phyloP scores from a whole-genome alignment of 2,888 invertebrate genomes.

The Synergus japonicus region DNA sequence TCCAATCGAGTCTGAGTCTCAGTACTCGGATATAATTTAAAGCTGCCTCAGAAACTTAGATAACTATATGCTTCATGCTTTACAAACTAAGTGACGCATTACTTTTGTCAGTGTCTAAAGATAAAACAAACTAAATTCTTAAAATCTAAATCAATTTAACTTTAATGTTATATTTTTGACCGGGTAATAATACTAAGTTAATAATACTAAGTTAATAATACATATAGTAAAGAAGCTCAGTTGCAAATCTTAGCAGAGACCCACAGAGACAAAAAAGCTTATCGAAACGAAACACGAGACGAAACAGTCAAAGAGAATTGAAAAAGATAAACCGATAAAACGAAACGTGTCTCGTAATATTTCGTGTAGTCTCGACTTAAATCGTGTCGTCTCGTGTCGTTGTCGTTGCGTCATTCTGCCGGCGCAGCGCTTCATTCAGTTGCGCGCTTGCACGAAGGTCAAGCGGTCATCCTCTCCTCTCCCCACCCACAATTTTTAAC shows the following conservation, averaged over 20 bases:
- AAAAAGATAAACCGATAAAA: not conserved
- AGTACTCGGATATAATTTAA: not conserved
- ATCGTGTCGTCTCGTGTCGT: conserved; percentile 48
- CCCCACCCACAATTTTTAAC: conserved; percentile 48
- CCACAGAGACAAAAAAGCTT: not conserved
- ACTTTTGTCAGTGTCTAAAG: not conserved
- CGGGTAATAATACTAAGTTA: too few relatives aligned
- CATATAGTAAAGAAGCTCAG: not conserved
- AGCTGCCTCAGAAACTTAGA: not conserved
- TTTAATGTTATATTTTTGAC: too few relatives aligned
- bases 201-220: too few relatives aligned
- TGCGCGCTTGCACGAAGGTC: conserved; percentile 72
- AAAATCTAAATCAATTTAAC: too few relatives aligned
- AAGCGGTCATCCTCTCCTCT: conserved; percentile 69
- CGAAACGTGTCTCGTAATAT: conserved; percentile 46
- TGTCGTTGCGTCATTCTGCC: conserved; percentile 68
- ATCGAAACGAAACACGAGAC: conserved; percentile 22
- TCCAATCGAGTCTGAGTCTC: not conserved
- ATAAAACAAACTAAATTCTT: too few relatives aligned
- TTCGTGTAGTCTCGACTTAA: conserved; percentile 53
- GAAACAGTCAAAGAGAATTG: not conserved
- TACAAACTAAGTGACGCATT: not conserved
- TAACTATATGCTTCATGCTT: not conserved
- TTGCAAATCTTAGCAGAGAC: not conserved
- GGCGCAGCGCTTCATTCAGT: conserved; percentile 73